phyloP scores from a whole-genome alignment of 2,113 vertebrate species.

The Notechis scutatus region DNA sequence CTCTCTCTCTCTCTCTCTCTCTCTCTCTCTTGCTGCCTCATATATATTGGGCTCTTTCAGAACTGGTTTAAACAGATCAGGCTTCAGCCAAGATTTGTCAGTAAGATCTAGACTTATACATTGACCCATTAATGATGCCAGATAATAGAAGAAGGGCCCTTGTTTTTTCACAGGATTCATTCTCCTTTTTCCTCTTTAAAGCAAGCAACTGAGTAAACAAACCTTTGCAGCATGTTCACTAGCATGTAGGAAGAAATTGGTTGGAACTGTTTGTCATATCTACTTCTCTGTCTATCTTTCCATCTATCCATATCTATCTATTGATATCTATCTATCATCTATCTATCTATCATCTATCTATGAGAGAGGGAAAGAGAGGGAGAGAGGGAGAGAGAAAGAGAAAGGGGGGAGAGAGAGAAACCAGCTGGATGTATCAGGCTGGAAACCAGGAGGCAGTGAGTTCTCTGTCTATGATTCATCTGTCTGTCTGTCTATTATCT shows the following conservation, averaged over 20 bases:
- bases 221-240: conserved; percentile 21
- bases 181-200: conserved; percentile 30
- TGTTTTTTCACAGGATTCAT: background rate
- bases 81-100: conserved; percentile 40
- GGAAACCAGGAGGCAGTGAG: too few relatives aligned
- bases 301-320: too few relatives aligned
- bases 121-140: conserved; percentile 51
- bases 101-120: conserved; percentile 30
- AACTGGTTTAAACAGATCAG: conserved; percentile 43
- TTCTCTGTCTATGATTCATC: too few relatives aligned
- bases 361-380: too few relatives aligned
- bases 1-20: background rate
- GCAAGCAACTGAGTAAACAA: conserved; percentile 41
- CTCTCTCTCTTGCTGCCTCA: background rate
- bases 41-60: conserved; percentile 33
- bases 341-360: too few relatives aligned
- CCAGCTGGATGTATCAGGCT: too few relatives aligned
- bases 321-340: too few relatives aligned
- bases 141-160: conserved; percentile 43
- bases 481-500: too few relatives aligned
- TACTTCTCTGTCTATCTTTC: background rate
- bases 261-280: conserved; percentile 35
- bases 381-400: too few relatives aligned
- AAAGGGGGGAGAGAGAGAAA: too few relatives aligned
- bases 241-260: conserved; percentile 38